Percentiles rank a stretch among this genome's conserved stretches.
Conservation (phyloP, 2,113 vertebrate species). For the Dromiciops gliroides region DNA sequence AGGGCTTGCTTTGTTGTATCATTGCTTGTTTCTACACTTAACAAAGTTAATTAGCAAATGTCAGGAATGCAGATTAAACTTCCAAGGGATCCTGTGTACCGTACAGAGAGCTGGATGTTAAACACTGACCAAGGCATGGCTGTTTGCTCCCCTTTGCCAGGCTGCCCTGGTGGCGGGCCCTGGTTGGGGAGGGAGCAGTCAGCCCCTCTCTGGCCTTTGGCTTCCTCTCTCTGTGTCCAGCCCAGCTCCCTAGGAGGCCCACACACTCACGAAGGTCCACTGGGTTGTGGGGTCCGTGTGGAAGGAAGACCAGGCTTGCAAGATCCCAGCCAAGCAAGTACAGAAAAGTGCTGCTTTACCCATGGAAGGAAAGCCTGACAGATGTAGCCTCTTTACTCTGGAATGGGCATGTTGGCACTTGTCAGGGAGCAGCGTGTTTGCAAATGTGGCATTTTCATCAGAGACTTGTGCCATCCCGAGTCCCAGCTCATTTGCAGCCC, state of each 20-base stretch:
- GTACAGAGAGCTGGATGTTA: neutral
- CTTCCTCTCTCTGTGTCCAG: slow-evolving; percentile 16
- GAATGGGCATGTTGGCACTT: slow-evolving; percentile 81
- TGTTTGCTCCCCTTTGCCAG: neutral
- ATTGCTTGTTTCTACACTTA: neutral
- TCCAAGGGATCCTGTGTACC: neutral
- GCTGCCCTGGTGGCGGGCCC: fast-evolving
- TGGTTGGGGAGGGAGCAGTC: neutral
- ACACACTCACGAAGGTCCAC: fast-evolving
- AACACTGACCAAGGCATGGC: neutral
- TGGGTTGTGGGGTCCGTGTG: fast-evolving
- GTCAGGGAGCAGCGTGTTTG: slow-evolving; percentile 76
- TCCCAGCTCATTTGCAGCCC: slow-evolving; percentile 23
- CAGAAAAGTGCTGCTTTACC: slow-evolving; percentile 74
- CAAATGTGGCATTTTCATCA: slow-evolving; percentile 79
- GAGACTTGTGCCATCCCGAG: neutral
- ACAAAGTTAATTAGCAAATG: neutral
- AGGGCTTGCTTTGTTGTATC: neutral
- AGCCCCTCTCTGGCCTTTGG: fast-evolving
- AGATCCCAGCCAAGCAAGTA: slow-evolving; percentile 73
- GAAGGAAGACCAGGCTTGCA: slow-evolving; percentile 63
- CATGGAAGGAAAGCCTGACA: slow-evolving; percentile 73
- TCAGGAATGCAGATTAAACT: neutral
- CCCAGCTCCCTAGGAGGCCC: slow-evolving; percentile 29
- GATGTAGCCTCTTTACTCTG: slow-evolving; percentile 79